Evolutionary conservation across 1,140 invertebrate species (phyloP), one percentile per base, ranked within the genome.

Genomic region (Conus betulinus): DNA sequence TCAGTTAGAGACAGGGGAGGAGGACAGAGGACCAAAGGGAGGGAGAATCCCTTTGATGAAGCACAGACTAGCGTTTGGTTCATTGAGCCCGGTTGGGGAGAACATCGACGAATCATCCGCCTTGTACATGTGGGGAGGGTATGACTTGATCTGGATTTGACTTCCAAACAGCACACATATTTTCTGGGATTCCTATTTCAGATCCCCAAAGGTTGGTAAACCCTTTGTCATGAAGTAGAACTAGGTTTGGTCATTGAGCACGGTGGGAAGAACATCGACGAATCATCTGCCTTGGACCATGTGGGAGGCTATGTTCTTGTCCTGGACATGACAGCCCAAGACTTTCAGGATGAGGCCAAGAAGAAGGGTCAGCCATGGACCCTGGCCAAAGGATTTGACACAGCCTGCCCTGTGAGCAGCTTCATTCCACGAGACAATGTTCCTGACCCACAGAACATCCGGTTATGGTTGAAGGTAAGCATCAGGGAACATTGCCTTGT

Each of bases 351-450:
- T 87, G 95, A 96, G 91, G 96, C 97, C 8, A 96, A 97, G 92
- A 96, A 96, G 84, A 96, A 96, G 89, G 97, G 97, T 3, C 95
- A 96, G 74, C 97, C 97, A 0, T 98, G 97, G 98, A 96, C 96
- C 7, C 90, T 98, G 51, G 97, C 97, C 6, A 98, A 98, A 96
- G 97, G 97, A 4, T 98, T 98, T 93, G 97, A 98, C 93, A 98
- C 97, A 1, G 96, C 97, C 0, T 98, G 97, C 92, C 97, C 97
- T 23, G 96, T 98, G 0, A 97, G 97, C 87, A 91, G 95, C 25
- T 97, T 98, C 90, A 96, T 98, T 91, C 90, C 90, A 15, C 95
- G 96, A 79, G 93, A 96, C n/a, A 94, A 96, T 89, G 95, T 98
- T 51, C 87, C 94, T 4, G 96, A 98, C 95, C 97, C 97, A 3